These are phyloP conservation scores for Drosophila setifemur DNA, from an alignment of 1,140 invertebrate genomes.

Conservation along the genomic window DNA sequence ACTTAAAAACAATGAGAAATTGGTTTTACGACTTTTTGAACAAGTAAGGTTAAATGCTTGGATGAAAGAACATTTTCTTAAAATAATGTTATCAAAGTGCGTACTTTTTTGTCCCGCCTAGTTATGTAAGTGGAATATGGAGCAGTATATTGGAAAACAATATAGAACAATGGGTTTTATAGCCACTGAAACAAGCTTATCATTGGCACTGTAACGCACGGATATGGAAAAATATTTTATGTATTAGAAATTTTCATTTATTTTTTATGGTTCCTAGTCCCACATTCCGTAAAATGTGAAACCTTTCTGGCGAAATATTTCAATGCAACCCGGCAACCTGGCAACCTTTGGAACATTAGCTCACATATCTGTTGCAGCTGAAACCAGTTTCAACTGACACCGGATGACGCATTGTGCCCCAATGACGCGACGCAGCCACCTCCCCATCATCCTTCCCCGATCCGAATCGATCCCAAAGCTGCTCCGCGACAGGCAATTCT, in stretches of 20 bases:
- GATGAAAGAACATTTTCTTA: background rate
- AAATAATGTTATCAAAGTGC: background rate
- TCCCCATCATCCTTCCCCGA: constrained; percentile 36
- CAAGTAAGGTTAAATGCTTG: constrained; percentile 15
- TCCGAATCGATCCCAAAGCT: constrained; percentile 31
- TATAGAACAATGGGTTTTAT: no score
- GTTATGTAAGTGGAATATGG: no score
- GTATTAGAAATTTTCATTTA: no score
- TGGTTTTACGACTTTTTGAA: constrained; percentile 15
- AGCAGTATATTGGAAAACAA: no score
- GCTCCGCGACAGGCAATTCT: constrained; percentile 46
- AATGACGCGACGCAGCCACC: constrained; percentile 9
- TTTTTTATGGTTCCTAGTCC: no score
- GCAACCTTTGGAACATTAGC: constrained; percentile 38
- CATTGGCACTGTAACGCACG: no score
- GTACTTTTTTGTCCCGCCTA: background rate
- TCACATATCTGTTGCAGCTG: constrained; percentile 19
- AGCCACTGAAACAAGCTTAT: no score
- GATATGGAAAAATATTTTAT: no score
- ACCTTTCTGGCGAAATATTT: constrained; percentile 2
- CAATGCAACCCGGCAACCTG: constrained; percentile 3
- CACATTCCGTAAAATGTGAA: background rate
- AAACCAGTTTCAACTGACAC: constrained; percentile 55
- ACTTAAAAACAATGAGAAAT: constrained; percentile 12
- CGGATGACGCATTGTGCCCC: constrained; percentile 44